Evolutionary conservation across 1,140 invertebrate genomes (phyloP).

Genomic region (Probaryconus sp.): DNA sequence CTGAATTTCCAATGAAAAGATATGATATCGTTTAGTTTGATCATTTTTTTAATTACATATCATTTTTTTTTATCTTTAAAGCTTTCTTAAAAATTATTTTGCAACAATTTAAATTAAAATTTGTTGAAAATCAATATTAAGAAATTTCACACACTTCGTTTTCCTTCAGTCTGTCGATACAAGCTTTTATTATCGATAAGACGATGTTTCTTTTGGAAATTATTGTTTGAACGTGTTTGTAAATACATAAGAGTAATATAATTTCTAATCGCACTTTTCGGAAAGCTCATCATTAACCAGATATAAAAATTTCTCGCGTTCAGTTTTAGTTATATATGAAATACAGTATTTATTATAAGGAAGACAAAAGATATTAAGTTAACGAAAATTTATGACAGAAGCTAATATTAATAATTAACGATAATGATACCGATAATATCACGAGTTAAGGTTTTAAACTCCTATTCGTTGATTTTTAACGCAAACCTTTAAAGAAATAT

Average conservation of each 20-base stretch:
- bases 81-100: too few species aligned
- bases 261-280: slow-evolving; percentile 25
- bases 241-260: slow-evolving; percentile 31
- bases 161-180: too few species aligned
- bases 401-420: slow-evolving; percentile 41
- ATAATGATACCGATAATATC: slow-evolving; percentile 30
- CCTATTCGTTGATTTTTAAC: slow-evolving; percentile 25
- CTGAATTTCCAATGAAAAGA: too few species aligned
- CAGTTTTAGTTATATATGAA: slow-evolving; percentile 29
- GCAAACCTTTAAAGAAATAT: slow-evolving; percentile 20
- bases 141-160: too few species aligned
- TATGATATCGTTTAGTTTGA: too few species aligned
- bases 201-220: too few species aligned
- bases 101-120: too few species aligned
- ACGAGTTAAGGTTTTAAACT: slow-evolving; percentile 29
- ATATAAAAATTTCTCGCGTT: slow-evolving; percentile 35
- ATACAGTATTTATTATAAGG: slow-evolving; percentile 46
- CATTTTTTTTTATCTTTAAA: too few species aligned
- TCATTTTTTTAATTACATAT: too few species aligned
- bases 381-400: slow-evolving; percentile 38
- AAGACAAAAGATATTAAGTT: slow-evolving; percentile 42
- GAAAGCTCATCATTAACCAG: slow-evolving; percentile 28
- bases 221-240: slow-evolving; percentile 25
- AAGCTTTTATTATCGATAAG: too few species aligned
- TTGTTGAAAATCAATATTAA: too few species aligned